phyloP scores from a whole-genome alignment of 92 coral and sea anemone genomes.

The Siderastrea radians region DNA sequence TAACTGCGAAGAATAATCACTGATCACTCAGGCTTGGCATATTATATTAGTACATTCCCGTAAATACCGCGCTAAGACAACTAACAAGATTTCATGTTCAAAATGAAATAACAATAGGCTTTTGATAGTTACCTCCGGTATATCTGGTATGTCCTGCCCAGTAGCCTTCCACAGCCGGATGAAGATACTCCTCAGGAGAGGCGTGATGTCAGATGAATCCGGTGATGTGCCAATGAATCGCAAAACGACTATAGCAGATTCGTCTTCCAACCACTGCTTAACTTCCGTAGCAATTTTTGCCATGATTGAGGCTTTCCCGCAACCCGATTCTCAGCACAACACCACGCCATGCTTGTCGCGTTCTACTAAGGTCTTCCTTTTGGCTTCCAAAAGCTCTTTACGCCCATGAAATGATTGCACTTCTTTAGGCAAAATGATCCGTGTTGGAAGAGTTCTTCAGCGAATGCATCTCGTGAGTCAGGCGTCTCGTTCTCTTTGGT shows the following conservation, averaged over 20 bases:
- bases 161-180: conserved; percentile 89
- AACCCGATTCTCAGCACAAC: conserved; percentile 92
- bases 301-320: conserved; percentile 97
- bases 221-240: conserved; percentile 96
- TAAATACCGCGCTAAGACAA: too few relatives aligned
- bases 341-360: conserved; percentile 78
- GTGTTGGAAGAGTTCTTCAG: conserved; percentile 95
- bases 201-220: conserved; percentile 89
- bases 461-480: conserved; percentile 76
- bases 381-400: conserved; percentile 66
- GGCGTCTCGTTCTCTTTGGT: conserved; percentile 78
- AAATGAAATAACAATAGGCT: not conserved
- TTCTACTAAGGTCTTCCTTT: conserved; percentile 58
- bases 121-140: conserved; percentile 83
- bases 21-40: not conserved
- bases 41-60: too few relatives aligned
- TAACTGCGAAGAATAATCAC: too few relatives aligned
- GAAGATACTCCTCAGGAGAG: conserved; percentile 85
- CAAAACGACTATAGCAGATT: conserved; percentile 75
- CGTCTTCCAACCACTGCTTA: conserved; percentile 85
- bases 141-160: conserved; percentile 65
- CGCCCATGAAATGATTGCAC: conserved; percentile 91
- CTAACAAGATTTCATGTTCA: not conserved
- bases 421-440: conserved; percentile 91
- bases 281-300: conserved; percentile 87